These are phyloP conservation scores for Heterodera carotae DNA, from an alignment of 1,140 invertebrate genomes.

Conservation along the genomic window DNA sequence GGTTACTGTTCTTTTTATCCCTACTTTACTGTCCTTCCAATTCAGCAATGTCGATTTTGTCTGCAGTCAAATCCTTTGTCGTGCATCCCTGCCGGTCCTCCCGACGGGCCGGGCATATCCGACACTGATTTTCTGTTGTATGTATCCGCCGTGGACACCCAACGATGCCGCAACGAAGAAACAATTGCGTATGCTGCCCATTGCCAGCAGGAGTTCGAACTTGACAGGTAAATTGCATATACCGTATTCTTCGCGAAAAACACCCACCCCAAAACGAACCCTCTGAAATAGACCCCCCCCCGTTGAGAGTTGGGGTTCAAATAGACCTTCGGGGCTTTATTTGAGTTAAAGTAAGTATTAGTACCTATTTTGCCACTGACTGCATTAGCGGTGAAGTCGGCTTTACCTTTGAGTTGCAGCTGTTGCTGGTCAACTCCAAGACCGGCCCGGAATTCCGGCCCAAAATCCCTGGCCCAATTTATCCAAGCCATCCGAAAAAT, in stretches of 20 bases:
- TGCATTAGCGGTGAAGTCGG: no score
- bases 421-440: no score
- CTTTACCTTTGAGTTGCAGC: no score
- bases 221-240: slow-evolving; percentile 46
- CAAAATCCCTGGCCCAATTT: no score
- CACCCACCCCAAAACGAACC: not conserved
- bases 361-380: no score
- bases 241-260: slow-evolving; percentile 6
- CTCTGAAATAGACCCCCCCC: no score
- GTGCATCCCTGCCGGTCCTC: slow-evolving; percentile 49
- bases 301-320: no score
- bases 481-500: no score
- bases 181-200: slow-evolving; percentile 97
- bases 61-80: slow-evolving; percentile 42
- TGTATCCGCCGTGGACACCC: slow-evolving; percentile 88
- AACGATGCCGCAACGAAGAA: slow-evolving; percentile 82
- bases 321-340: no score
- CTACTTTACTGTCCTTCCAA: slow-evolving; percentile 7
- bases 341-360: no score
- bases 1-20: no score
- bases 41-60: slow-evolving; percentile 48
- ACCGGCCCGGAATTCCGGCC: no score
- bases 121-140: slow-evolving; percentile 82
- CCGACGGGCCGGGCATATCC: slow-evolving; percentile 34
- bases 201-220: slow-evolving; percentile 89